phyloP scores from a whole-genome alignment of 2,113 vertebrate genomes.

The Oxyruncus cristatus region DNA sequence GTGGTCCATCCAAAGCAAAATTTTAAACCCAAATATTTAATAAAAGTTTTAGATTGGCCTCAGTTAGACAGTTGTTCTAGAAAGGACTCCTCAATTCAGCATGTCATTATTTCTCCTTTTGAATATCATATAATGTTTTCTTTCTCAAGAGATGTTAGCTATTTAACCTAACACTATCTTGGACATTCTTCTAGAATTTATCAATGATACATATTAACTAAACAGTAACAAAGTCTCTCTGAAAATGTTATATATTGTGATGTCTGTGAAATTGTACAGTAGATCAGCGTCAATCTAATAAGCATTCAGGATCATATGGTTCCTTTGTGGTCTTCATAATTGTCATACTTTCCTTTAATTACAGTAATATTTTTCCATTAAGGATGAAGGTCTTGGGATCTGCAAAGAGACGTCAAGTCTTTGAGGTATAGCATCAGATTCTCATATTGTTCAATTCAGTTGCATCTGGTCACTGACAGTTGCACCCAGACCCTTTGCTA shows the following conservation, averaged over 20 bases:
- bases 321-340: background rate
- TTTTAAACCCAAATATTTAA: background rate
- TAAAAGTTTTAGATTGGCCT: background rate
- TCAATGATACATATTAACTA: background rate
- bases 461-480: slow-evolving; percentile 35
- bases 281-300: background rate
- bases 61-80: background rate
- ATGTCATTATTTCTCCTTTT: background rate
- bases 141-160: background rate
- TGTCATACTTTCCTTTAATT: background rate
- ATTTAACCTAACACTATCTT: background rate
- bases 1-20: background rate
- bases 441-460: slow-evolving; percentile 11
- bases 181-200: background rate
- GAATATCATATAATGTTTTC: background rate
- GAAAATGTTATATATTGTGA: background rate
- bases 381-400: background rate
- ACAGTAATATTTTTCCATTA: background rate
- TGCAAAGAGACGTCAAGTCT: background rate
- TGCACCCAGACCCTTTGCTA: background rate
- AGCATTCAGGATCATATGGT: background rate
- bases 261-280: background rate
- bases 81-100: background rate
- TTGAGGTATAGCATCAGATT: background rate
- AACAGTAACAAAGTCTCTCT: background rate